Base-by-base conservation (phyloP, 2,113 vertebrate genomes). In the Psilopsiagon aymara region DNA sequence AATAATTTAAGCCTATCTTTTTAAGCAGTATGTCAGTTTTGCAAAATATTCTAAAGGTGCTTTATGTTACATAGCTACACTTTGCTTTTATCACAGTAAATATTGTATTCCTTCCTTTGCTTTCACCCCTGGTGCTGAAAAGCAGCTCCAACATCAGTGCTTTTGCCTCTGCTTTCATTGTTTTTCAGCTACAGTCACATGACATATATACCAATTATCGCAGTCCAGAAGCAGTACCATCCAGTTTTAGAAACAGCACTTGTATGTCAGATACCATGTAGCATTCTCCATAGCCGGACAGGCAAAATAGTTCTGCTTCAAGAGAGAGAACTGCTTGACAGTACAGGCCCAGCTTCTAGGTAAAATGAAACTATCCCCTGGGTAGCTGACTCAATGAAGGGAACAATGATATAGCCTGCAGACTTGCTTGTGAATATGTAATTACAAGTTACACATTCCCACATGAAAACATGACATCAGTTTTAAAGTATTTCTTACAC, bases 351-450 rank as follows among this genome's bases (percentile, higher is more conserved):
- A 75, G 37, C 77, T 93, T 82, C 60, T 25, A 64, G 28, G 52
- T 43, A 27, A 41, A 93, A 62, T 17, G 31, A 79, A 33, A 59
- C 20, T 33, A 5, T 28, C 82, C 43, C 57, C 62, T 44, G 37
- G 66, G 60, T 4, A 82, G 84, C 4, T 67, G 83, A 91, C 81
- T 84, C 86, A 60, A 29, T 21, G 49, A 44, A 82, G 24, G 73
- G 69, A 90, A 55, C 86, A 91, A 86, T 87, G 96, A 69, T 94
- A 96, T 91, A 87, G 94, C 94, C 94, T 84, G 77, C 73, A 94
- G 94, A 91, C 86, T 62, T 66, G 77, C 80, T 92, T 62, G 47
- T n/a, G 53, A 92, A 63, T 62, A 63, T 44, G 33, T 85, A 80
- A 94, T 89, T 49, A 59, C 67, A 80, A 82, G 74, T 92, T 63